These are phyloP conservation scores for Hydractinia echinata DNA, from an alignment of 30 jellyfish, hydroid and myxozoan species.

Conservation along the genomic window DNA sequence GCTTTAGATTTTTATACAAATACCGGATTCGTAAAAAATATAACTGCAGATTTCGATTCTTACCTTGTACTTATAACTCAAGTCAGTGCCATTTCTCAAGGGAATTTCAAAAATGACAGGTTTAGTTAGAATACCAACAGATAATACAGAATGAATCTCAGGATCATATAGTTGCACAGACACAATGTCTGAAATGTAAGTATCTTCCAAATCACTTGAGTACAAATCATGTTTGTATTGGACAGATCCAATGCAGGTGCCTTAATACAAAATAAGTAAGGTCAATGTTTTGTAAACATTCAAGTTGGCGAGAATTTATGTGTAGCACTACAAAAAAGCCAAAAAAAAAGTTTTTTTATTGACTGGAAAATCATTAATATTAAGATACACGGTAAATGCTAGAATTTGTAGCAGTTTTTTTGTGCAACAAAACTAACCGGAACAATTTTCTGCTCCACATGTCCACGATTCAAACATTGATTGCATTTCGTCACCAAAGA, in stretches of 20 bases:
- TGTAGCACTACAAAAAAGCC: no score
- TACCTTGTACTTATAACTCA: slow-evolving; percentile 18
- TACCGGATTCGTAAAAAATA: neutral
- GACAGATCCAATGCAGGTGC: slow-evolving; percentile 65
- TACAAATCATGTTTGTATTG: slow-evolving; percentile 56
- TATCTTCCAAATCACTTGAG: slow-evolving; percentile 25
- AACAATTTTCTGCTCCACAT: slow-evolving; percentile 56
- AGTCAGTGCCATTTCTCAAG: neutral
- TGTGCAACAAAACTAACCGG: slow-evolving; percentile 35
- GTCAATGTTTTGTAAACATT: no score
- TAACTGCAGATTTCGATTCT: neutral
- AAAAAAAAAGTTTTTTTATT: no score
- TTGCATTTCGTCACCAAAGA: slow-evolving; percentile 37
- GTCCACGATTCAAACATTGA: slow-evolving; percentile 41
- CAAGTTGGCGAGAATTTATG: no score
- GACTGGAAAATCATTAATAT: no score
- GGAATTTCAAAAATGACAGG: slow-evolving; percentile 54
- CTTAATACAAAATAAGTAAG: slow-evolving; percentile 11
- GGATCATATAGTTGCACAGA: slow-evolving; percentile 47
- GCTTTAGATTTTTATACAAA: no score
- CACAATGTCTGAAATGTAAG: slow-evolving; percentile 32
- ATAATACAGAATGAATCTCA: slow-evolving; percentile 26
- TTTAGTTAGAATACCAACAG: slow-evolving; percentile 26
- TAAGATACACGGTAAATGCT: no score
- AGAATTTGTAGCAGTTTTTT: neutral